Evolutionary conservation across 2,113 vertebrate species (phyloP).

Genomic region (Lampris incognitus): DNA sequence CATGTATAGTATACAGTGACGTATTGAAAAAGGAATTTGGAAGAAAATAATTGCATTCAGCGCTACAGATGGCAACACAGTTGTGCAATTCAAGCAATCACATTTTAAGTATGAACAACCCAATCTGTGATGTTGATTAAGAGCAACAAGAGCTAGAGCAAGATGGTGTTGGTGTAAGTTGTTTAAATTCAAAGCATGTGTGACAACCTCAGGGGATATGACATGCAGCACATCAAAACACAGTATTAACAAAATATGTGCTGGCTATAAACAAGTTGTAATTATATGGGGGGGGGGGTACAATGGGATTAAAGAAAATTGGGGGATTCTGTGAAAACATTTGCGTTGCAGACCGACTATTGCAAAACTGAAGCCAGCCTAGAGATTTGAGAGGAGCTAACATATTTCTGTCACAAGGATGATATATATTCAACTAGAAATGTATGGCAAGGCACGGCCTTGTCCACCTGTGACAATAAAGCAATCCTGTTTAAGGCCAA

Average conservation of each 20-base stretch:
- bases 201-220: background rate
- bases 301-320: background rate
- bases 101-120: too few species aligned
- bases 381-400: background rate
- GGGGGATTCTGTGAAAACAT: background rate
- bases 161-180: too few species aligned
- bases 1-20: too few species aligned
- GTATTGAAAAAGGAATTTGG: too few species aligned
- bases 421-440: constrained; percentile 7
- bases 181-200: too few species aligned
- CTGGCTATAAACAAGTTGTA: background rate
- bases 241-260: background rate
- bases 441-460: background rate
- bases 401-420: constrained; percentile 26
- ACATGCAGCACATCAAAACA: background rate
- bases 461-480: constrained; percentile 18
- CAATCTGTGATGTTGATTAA: background rate
- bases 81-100: too few species aligned
- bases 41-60: too few species aligned
- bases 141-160: background rate
- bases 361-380: background rate
- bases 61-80: too few species aligned
- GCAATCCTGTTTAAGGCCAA: background rate
- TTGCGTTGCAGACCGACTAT: background rate
- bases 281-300: too few species aligned